phyloP scores from a whole-genome alignment of 1,140 invertebrate species.

The Elymnias hypermnestra region DNA sequence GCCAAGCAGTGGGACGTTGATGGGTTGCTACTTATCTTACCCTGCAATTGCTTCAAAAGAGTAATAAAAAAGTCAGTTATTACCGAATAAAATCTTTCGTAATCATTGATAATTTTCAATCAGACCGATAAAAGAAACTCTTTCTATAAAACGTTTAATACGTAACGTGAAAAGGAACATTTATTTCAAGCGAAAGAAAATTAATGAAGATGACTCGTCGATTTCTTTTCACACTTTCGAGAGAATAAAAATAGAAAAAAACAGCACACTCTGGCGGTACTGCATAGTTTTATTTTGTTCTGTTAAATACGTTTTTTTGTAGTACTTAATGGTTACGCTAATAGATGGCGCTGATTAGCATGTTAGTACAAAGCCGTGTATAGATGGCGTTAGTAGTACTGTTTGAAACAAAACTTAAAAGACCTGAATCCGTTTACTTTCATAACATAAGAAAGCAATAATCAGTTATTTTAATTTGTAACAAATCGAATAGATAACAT shows the following conservation, averaged over 20 bases:
- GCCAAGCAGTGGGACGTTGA: too few species aligned
- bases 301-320: conserved; percentile 4
- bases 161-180: neutral
- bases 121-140: neutral
- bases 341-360: conserved; percentile 41
- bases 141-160: neutral
- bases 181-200: neutral
- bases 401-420: conserved; percentile 23
- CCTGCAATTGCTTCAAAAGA: too few species aligned
- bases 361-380: neutral
- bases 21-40: too few species aligned
- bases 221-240: conserved; percentile 13
- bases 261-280: conserved; percentile 46
- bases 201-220: conserved; percentile 8
- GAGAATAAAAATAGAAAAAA: conserved; percentile 38
- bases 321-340: neutral
- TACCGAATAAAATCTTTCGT: neutral
- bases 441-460: too few species aligned
- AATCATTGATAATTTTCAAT: too few species aligned
- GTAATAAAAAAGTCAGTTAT: neutral
- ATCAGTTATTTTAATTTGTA: too few species aligned
- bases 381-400: conserved; percentile 37
- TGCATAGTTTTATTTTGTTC: conserved; percentile 18
- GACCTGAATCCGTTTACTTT: too few species aligned
- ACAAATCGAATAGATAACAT: too few species aligned